These are phyloP conservation scores for Pharmacophagus antenor DNA, from an alignment of 2,888 invertebrate genomes.

Conservation along the genomic window DNA sequence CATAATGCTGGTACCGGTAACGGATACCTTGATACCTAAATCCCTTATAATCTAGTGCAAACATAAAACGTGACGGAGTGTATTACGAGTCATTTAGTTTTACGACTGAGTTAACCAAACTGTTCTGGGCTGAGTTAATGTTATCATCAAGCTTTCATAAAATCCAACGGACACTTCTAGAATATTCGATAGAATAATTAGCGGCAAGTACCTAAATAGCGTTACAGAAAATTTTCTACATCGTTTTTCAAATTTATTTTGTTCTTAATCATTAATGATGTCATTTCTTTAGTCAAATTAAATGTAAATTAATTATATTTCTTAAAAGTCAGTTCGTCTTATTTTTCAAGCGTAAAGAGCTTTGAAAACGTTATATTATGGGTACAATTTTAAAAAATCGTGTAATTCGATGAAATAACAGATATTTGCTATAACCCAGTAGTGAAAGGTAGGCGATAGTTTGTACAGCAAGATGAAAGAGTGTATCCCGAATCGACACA, in stretches of 20 bases:
- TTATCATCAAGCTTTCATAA: constrained; percentile 26
- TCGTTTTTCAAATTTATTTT: background rate
- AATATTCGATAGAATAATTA: background rate
- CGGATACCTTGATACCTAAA: constrained; percentile 15
- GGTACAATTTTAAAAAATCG: no score
- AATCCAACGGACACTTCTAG: constrained; percentile 19
- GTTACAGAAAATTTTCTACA: background rate
- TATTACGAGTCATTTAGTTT: constrained; percentile 75
- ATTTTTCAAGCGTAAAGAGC: no score
- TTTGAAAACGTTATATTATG: no score
- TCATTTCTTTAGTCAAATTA: no score
- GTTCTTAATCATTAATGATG: no score
- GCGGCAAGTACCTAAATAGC: background rate
- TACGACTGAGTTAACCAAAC: constrained; percentile 79
- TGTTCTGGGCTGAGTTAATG: constrained; percentile 43
- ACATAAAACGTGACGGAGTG: constrained; percentile 76
- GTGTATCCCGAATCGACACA: constrained; percentile 40
- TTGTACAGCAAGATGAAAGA: constrained; percentile 30
- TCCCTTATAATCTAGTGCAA: constrained; percentile 73
- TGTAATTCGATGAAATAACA: no score
- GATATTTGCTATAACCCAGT: constrained; percentile 30
- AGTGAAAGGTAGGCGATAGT: constrained; percentile 22
- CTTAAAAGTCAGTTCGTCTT: no score
- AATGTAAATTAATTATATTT: no score
- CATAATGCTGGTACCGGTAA: constrained; percentile 7